A percentile compares a stretch with the other conserved stretches of the same genome.
phyloP scores from a whole-genome alignment of 2,113 vertebrate genomes.

The Mormoops blainvillei region DNA sequence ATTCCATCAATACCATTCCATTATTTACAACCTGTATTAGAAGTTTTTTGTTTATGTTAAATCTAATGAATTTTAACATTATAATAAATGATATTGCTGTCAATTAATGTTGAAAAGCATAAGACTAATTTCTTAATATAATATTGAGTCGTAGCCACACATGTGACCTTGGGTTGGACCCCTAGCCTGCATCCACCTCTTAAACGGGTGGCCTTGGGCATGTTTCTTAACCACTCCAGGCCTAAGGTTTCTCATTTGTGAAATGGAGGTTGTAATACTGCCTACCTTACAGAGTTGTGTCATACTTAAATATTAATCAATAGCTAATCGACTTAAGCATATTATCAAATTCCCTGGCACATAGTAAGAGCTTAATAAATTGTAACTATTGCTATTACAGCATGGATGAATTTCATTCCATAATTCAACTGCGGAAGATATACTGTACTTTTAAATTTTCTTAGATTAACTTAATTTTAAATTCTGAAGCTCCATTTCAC shows the following conservation, averaged over 20 bases:
- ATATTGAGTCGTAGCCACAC: not conserved
- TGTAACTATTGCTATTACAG: not conserved
- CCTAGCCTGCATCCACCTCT: not conserved
- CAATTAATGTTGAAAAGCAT: not conserved
- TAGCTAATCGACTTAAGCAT: not conserved
- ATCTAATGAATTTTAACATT: not conserved
- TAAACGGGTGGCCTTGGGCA: not conserved
- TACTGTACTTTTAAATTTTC: not conserved
- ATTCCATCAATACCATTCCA: not conserved
- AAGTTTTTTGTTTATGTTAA: not conserved
- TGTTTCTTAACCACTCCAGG: not conserved
- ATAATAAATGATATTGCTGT: not conserved
- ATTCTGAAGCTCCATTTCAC: not conserved
- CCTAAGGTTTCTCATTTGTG: not conserved
- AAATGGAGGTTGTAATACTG: not conserved
- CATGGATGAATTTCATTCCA: not conserved
- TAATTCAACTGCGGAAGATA: not conserved
- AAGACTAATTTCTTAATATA: not conserved
- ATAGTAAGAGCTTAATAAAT: not conserved
- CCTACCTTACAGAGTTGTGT: not conserved
- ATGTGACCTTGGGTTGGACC: not conserved
- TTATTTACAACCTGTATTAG: not conserved
- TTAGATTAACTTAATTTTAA: not conserved
- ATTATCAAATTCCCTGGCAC: not conserved
- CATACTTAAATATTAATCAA: not conserved